Percentiles rank a stretch among this genome's conserved stretches.
phyloP scores from a whole-genome alignment of 2,797 vertebrate species.

The Phaenicophaeus curvirostris region DNA sequence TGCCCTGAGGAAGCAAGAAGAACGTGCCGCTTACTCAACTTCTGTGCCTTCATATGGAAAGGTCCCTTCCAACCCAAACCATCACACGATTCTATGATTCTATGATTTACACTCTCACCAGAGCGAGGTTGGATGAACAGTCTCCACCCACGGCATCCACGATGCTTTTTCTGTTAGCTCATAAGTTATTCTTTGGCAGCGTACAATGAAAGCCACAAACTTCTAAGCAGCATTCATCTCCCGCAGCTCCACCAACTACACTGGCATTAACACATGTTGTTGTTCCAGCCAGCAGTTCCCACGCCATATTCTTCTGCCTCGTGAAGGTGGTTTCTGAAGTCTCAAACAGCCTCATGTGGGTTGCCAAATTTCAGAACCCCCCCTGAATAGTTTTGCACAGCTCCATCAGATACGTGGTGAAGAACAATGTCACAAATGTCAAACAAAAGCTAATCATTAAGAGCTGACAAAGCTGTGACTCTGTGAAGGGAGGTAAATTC shows the following conservation, averaged over 20 bases:
- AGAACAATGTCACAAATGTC: constrained; percentile 38
- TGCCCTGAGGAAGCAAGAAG: background rate
- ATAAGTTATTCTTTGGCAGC: background rate
- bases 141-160: background rate
- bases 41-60: background rate
- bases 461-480: constrained; percentile 14
- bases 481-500: constrained; percentile 11
- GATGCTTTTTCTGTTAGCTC: background rate
- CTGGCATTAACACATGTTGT: background rate
- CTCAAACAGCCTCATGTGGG: constrained; percentile 42
- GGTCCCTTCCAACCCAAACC: too few relatives aligned
- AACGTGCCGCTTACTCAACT: background rate
- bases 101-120: too few relatives aligned
- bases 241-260: background rate
- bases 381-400: background rate
- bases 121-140: background rate
- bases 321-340: background rate
- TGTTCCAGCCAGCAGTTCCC: background rate
- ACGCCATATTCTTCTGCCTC: background rate
- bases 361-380: constrained; percentile 23
- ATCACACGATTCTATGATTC: too few relatives aligned
- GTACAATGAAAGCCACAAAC: background rate
- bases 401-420: background rate
- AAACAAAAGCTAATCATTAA: constrained; percentile 9
- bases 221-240: background rate